Conservation (phyloP, 2,797 vertebrate species). For the Sarcoramphus papa region DNA sequence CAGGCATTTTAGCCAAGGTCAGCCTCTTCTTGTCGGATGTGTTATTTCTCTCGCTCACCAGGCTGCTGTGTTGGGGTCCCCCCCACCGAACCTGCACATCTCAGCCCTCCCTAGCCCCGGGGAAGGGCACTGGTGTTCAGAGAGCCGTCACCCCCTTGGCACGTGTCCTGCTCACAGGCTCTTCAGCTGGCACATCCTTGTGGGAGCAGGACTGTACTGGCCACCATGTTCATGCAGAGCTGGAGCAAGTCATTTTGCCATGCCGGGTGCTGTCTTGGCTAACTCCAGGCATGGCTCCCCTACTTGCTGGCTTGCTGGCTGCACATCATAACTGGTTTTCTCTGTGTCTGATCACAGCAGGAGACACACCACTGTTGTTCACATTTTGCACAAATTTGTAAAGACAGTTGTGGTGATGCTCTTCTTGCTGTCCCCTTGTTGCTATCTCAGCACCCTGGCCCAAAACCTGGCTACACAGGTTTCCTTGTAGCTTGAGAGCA, state of each 20-base stretch:
- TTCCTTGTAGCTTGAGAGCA: neutral
- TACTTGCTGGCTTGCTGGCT: neutral
- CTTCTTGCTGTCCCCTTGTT: neutral
- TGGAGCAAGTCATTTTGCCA: neutral
- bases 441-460: neutral
- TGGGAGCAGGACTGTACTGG: neutral
- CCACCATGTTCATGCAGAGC: neutral
- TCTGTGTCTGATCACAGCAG: neutral
- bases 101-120: neutral
- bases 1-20: neutral
- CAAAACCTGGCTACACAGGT: neutral
- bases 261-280: neutral
- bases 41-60: neutral
- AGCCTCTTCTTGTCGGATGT: neutral
- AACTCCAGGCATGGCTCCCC: neutral
- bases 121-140: neutral
- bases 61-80: neutral
- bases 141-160: fast-evolving
- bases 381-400: neutral
- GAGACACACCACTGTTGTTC: neutral
- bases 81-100: neutral
- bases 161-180: neutral
- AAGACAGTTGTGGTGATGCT: neutral
- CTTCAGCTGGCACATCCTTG: neutral
- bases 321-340: fast-evolving